These are phyloP conservation scores for Cranoglanis bouderius DNA, from an alignment of 2,113 vertebrate genomes.

Conservation along the genomic window DNA sequence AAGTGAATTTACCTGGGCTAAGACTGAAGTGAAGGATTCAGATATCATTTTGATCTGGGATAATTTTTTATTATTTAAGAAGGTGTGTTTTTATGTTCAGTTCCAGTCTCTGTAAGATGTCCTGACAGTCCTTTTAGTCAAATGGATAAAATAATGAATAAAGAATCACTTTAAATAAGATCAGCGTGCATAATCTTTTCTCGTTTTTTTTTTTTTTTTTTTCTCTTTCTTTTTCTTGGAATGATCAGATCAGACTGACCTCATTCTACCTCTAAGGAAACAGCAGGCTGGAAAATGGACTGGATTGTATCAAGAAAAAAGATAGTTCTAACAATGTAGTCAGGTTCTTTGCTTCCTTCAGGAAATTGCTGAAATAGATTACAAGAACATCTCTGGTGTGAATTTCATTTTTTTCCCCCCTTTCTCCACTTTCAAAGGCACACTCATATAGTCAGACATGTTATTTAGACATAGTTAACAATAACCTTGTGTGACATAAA, in stretches of 20 bases:
- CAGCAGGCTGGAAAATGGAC: neutral
- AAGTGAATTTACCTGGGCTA: neutral
- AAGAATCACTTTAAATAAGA: neutral
- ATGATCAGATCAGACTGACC: neutral
- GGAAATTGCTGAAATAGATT: neutral
- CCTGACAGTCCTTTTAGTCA: neutral
- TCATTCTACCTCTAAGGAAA: neutral
- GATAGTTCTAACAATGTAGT: neutral
- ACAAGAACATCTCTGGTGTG: neutral
- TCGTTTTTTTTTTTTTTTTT: too few species aligned
- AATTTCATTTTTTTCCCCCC: neutral
- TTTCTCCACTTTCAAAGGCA: neutral
- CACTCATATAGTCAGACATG: neutral
- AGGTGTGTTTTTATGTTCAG: neutral
- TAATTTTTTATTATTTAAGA: neutral
- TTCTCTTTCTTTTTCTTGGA: too few species aligned
- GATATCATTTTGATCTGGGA: neutral
- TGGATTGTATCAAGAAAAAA: neutral
- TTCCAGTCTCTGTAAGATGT: neutral
- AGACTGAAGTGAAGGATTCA: neutral
- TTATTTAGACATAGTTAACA: slow-evolving; percentile 19
- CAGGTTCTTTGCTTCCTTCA: neutral
- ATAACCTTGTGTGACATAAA: neutral
- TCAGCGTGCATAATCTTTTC: neutral
- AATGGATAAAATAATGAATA: neutral